Percentiles rank a stretch among this genome's conserved stretches.
These are phyloP conservation scores for Graptemys geographica DNA, from an alignment of 2,797 vertebrate species.

Conservation along the genomic window DNA sequence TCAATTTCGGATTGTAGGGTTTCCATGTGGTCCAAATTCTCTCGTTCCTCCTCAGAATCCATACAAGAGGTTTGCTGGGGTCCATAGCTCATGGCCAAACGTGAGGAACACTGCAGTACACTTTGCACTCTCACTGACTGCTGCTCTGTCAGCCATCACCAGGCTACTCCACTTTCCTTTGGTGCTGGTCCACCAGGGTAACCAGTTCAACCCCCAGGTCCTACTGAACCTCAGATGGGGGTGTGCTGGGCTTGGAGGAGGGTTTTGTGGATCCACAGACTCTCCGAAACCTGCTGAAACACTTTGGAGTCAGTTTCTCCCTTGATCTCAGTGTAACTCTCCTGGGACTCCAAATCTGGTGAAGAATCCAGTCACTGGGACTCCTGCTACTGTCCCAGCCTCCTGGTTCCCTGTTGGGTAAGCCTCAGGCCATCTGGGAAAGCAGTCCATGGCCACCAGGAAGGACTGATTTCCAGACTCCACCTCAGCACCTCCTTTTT, in stretches of 20 bases:
- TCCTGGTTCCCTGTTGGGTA: background rate
- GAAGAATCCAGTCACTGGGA: background rate
- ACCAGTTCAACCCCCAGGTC: too few species aligned
- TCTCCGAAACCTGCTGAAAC: too few species aligned
- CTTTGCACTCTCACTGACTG: background rate
- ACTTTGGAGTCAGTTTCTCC: background rate
- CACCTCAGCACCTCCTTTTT: too few species aligned
- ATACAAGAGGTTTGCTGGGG: background rate
- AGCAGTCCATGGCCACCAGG: background rate
- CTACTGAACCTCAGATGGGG: background rate
- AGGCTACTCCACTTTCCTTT: background rate
- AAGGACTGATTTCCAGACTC: background rate
- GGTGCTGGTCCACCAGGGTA: background rate
- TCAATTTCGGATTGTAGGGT: background rate
- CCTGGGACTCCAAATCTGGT: too few species aligned
- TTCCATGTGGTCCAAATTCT: background rate
- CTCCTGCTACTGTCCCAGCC: background rate
- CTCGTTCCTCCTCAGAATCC: background rate
- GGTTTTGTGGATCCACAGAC: too few species aligned
- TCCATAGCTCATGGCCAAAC: background rate
- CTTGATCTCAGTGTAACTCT: too few species aligned
- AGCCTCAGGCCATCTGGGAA: rapidly evolving
- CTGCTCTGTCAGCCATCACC: background rate
- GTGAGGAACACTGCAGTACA: too few species aligned
- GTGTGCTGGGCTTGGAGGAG: background rate